Conservation (phyloP, 2,888 invertebrate species). For the Microchrysa polita region DNA sequence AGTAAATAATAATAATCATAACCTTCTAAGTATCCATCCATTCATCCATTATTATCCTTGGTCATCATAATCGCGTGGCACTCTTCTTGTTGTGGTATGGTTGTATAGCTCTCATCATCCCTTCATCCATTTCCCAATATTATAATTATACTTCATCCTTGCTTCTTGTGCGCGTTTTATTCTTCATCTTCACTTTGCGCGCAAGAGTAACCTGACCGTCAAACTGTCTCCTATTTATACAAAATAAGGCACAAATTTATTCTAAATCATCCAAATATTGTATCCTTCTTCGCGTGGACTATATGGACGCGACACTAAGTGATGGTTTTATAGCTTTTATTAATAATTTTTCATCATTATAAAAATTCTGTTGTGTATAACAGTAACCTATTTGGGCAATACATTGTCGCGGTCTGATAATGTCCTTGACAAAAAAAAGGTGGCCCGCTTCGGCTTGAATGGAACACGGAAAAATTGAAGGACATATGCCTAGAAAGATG, state of each 20-base stretch:
- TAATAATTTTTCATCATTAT: constrained; percentile 15
- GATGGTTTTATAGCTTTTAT: constrained; percentile 12
- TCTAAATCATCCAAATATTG: constrained; percentile 21
- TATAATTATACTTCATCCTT: neutral
- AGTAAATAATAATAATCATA: constrained; percentile 44
- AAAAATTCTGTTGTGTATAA: too few species aligned
- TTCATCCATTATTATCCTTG: too few species aligned
- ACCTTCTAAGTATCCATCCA: constrained; percentile 41
- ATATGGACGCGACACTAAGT: too few species aligned
- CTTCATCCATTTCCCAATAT: too few species aligned
- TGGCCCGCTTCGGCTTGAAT: neutral
- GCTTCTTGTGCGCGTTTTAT: neutral
- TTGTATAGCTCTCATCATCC: neutral
- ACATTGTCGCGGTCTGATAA: neutral
- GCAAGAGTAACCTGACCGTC: too few species aligned
- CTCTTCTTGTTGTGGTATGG: neutral
- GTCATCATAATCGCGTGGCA: constrained; percentile 1
- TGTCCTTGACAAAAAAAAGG: neutral
- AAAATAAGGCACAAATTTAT: constrained; percentile 34
- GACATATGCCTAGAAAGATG: neutral
- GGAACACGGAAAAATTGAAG: too few species aligned
- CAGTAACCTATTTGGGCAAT: too few species aligned
- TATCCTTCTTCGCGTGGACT: constrained; percentile 19
- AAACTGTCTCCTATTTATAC: neutral
- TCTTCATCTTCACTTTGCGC: neutral